These are phyloP conservation scores for Greenwoodochromis staneri DNA, from an alignment of 2,113 vertebrate species.

Conservation along the genomic window DNA sequence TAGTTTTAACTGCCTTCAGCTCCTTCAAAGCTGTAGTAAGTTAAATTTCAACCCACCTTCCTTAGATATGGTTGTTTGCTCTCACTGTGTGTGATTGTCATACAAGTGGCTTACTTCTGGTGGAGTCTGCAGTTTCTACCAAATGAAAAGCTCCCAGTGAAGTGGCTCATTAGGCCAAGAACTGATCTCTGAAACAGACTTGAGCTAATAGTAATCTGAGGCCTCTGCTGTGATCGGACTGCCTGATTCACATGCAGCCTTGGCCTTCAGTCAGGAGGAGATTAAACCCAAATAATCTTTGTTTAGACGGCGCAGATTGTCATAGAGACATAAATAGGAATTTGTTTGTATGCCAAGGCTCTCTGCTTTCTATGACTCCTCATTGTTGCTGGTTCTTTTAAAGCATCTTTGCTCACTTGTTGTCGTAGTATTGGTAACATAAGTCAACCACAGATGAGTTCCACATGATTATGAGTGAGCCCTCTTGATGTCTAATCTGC, in stretches of 20 bases:
- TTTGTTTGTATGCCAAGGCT: neutral
- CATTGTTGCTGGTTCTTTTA: neutral
- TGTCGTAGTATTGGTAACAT: slow-evolving; percentile 51
- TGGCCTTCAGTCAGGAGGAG: slow-evolving; percentile 25
- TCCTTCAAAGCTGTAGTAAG: neutral
- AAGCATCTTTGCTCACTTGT: slow-evolving; percentile 52
- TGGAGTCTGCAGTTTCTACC: slow-evolving; percentile 6
- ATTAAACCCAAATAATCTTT: slow-evolving; percentile 30
- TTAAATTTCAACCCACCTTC: neutral
- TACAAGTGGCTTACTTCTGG: neutral
- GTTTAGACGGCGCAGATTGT: neutral
- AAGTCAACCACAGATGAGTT: slow-evolving; percentile 9
- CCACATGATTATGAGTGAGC: neutral
- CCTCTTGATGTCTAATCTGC: neutral
- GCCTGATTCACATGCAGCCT: slow-evolving; percentile 42
- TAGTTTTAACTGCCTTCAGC: neutral
- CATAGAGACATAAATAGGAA: neutral
- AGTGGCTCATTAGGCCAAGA: slow-evolving; percentile 15
- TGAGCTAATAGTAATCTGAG: slow-evolving; percentile 44
- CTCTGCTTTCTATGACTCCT: neutral
- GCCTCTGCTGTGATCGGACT: slow-evolving; percentile 30
- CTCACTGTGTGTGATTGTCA: neutral
- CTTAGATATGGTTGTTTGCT: neutral
- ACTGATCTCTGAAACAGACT: slow-evolving; percentile 42
- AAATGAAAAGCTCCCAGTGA: slow-evolving; percentile 46